These are phyloP conservation scores for Chrysomela aeneicollis DNA, from an alignment of 2,888 invertebrate genomes.

Conservation along the genomic window DNA sequence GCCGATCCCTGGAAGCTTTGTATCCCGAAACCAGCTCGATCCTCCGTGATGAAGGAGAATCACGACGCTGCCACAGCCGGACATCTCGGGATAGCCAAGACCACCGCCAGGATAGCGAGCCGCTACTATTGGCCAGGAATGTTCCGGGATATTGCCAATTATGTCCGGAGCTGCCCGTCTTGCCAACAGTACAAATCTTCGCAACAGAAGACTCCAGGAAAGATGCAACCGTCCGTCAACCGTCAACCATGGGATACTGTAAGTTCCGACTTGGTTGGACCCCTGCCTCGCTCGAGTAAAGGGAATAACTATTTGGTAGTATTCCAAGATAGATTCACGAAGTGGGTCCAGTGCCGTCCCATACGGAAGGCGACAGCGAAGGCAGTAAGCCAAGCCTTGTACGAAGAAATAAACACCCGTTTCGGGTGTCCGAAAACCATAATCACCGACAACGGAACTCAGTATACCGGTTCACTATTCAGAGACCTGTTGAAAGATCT, in stretches of 20 bases:
- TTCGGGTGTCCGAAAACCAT: slow-evolving; percentile 2
- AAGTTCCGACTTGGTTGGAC: slow-evolving; percentile 21
- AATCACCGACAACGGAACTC: slow-evolving; percentile 5
- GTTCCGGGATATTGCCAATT: slow-evolving; percentile 40
- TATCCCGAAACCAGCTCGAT: slow-evolving; percentile 9
- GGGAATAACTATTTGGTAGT: slow-evolving; percentile 33
- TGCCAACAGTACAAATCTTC: slow-evolving; percentile 44
- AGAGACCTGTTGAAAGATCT: not conserved
- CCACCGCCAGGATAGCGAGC: slow-evolving; percentile 34
- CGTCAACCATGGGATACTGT: slow-evolving; percentile 8
- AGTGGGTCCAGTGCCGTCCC: slow-evolving; percentile 36
- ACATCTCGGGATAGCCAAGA: slow-evolving; percentile 32
- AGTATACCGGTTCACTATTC: not conserved
- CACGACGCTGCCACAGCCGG: slow-evolving; percentile 15
- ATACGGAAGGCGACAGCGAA: slow-evolving; percentile 31
- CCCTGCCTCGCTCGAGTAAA: slow-evolving; percentile 15
- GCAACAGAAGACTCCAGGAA: slow-evolving; percentile 35
- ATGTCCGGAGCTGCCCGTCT: slow-evolving; percentile 40
- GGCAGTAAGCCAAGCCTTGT: slow-evolving; percentile 19
- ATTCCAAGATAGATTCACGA: slow-evolving; percentile 39
- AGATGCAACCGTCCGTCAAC: slow-evolving; percentile 31
- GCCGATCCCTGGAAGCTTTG: slow-evolving; percentile 28
- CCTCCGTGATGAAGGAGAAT: slow-evolving; percentile 12
- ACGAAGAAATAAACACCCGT: not conserved
- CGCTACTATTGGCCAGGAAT: slow-evolving; percentile 49